Conservation (phyloP, 2,888 invertebrate species). For the Halictus quadricinctus region DNA sequence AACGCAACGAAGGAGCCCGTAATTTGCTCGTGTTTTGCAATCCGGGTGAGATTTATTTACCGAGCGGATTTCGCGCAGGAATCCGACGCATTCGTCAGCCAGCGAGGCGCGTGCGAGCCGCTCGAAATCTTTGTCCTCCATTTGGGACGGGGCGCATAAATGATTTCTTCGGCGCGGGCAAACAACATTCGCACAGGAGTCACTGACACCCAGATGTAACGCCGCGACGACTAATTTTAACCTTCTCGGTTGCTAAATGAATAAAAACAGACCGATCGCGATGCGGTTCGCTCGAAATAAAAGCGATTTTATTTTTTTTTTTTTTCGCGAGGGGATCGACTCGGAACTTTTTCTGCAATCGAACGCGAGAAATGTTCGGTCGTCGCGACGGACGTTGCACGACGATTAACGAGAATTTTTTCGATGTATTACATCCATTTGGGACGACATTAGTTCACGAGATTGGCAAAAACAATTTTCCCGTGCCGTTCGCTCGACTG, state of each 20-base stretch:
- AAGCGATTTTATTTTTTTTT: conserved; percentile 25
- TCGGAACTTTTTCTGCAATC: background rate
- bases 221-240: conserved; percentile 71
- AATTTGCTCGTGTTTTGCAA: conserved; percentile 10
- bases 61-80: background rate
- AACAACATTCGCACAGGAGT: conserved; percentile 61
- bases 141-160: conserved; percentile 19
- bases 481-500: too few species aligned
- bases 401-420: background rate
- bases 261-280: conserved; percentile 65
- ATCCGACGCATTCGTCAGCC: conserved; percentile 7
- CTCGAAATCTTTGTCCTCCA: conserved; percentile 32
- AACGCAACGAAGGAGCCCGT: background rate
- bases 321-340: conserved; percentile 1
- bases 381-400: background rate
- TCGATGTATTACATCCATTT: background rate
- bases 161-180: conserved; percentile 55
- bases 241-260: conserved; percentile 62
- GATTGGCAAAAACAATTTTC: too few species aligned
- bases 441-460: background rate
- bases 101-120: background rate
- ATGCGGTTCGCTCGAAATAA: conserved; percentile 52
- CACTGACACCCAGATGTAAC: conserved; percentile 69
- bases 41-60: conserved; percentile 21
- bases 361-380: background rate